Percentiles rank a stretch among this genome's conserved stretches.
These are phyloP conservation scores for Augochlorella aurata DNA, from an alignment of 2,888 invertebrate species.

Conservation along the genomic window DNA sequence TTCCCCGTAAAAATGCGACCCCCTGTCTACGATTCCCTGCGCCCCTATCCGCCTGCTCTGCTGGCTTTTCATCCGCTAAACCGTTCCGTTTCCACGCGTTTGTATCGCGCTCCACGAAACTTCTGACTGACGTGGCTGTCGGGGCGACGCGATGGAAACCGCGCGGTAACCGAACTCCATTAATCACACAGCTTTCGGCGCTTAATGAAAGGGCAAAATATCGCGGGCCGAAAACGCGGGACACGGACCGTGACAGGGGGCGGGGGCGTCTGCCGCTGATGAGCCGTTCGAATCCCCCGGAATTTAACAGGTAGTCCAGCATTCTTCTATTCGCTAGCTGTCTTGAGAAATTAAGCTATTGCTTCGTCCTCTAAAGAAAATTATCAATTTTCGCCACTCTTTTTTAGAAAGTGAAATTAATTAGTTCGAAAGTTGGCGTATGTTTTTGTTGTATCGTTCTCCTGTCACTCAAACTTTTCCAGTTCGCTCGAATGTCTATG, in stretches of 20 bases:
- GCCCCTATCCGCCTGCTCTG: not conserved
- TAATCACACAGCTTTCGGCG: constrained; percentile 68
- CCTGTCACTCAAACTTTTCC: too few species aligned
- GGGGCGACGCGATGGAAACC: constrained; percentile 63
- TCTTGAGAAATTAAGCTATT: not conserved
- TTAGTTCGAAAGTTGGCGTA: too few species aligned
- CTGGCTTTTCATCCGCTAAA: constrained; percentile 44
- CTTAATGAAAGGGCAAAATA: constrained; percentile 72
- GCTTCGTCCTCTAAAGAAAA: too few species aligned
- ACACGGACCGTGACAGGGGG: constrained; percentile 14
- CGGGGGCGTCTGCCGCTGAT: not conserved
- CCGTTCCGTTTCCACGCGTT: constrained; percentile 59
- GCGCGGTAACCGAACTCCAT: constrained; percentile 69
- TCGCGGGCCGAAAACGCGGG: constrained; percentile 61
- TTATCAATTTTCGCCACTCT: too few species aligned
- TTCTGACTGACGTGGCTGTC: constrained; percentile 62
- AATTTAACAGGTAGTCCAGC: not conserved
- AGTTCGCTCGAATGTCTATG: too few species aligned
- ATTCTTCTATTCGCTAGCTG: not conserved
- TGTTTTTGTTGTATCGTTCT: too few species aligned
- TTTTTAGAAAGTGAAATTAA: too few species aligned
- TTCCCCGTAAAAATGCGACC: not conserved
- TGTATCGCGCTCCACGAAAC: constrained; percentile 57
- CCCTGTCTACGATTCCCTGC: constrained; percentile 35
- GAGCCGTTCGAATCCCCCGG: not conserved